Base-by-base conservation (phyloP, 2,113 vertebrate species). In the Muntiacus muntjak region DNA sequence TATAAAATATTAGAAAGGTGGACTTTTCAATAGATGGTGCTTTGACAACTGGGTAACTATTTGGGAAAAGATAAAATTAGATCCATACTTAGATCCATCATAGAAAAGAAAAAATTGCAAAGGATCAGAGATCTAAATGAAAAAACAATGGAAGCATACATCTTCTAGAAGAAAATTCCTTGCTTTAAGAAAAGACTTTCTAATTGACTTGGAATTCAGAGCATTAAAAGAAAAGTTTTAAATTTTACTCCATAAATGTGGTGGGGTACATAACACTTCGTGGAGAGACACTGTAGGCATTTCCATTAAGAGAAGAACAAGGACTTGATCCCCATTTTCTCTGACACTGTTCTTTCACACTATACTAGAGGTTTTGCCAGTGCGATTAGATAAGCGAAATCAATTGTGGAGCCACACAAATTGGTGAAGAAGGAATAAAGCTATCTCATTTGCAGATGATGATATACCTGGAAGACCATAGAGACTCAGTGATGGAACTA, bases 151-250 rank as follows among this genome's bases (percentile, higher is more conserved):
- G 89, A 95, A 90, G 30, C 55, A 9, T 81, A 43, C 43, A 64
- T 47, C 40, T 89, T 95, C 52, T 82, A 84, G 64, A 96, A 96
- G 74, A 90, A 89, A 95, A 50, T 92, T 92, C 79, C 76, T 94
- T 85, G 40, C 3, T 95, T 3, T 97, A 83, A 97, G 57, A 89
- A 83, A 81, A 81, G 47, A 52, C 62, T 90, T 92, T 86, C 9
- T 83, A 36, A 82, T 16, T 67, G 52, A 76, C 76, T 50, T 33
- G 10, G 83, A 97, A 47, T 89, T 23, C 45, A 95, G n/a, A 78
- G 14, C 33, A 91, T 17, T 79, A 81, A 86, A 92, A 91, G 14
- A 58, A 89, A 43, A 87, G 95, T 47, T 26, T 26, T 81, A 81
- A 62, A 67, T 87, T 86, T 78, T 62, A 58, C 21, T 83, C 13